Evolutionary conservation across 2,113 vertebrate genomes (phyloP).

Genomic region (Chroicocephalus ridibundus): DNA sequence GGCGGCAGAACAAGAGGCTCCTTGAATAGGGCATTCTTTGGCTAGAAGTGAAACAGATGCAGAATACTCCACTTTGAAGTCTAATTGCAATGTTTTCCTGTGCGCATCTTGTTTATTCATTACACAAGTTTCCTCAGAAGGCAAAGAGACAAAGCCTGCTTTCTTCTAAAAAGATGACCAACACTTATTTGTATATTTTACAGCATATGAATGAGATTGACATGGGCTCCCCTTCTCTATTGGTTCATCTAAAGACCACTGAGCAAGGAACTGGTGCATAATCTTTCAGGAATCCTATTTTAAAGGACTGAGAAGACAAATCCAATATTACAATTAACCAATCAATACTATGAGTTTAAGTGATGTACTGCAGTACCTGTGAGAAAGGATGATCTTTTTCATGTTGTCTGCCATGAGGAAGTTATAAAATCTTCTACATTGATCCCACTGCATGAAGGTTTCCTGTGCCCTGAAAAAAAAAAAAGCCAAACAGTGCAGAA

Average conservation of each 20-base stretch:
- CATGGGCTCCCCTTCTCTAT: neutral
- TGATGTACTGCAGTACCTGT: slow-evolving; percentile 79
- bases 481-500: neutral
- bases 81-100: neutral
- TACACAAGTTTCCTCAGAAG: neutral
- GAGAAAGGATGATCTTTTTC: slow-evolving; percentile 98
- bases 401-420: slow-evolving; percentile 99
- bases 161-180: neutral
- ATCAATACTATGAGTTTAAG: neutral
- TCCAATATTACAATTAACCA: neutral
- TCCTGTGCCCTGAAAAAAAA: slow-evolving; percentile 87
- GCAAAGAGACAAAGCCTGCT: neutral
- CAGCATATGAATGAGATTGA: neutral
- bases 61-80: slow-evolving; percentile 27
- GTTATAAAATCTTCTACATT: slow-evolving; percentile 96
- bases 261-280: neutral
- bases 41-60: slow-evolving; percentile 55
- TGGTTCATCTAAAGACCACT: neutral
- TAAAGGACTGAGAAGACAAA: neutral
- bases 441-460: slow-evolving; percentile 98
- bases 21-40: slow-evolving; percentile 47
- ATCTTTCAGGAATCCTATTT: neutral
- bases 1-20: slow-evolving; percentile 37
- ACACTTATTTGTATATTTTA: neutral
- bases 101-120: neutral